These are phyloP conservation scores for Camponotus fellah DNA, from an alignment of 2,888 invertebrate species.

Conservation along the genomic window DNA sequence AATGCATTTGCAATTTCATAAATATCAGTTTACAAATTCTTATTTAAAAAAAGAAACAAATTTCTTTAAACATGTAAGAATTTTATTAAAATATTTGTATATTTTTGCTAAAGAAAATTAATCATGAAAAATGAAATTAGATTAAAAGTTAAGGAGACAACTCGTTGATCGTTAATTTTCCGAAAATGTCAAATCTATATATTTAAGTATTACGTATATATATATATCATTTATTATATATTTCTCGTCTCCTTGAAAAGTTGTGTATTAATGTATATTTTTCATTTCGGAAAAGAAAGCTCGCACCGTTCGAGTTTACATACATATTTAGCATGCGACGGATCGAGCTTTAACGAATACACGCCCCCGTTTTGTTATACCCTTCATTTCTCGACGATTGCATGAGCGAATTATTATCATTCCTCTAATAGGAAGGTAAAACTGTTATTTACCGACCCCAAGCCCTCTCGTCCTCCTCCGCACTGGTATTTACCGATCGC, in stretches of 20 bases:
- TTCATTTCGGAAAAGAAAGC: not conserved
- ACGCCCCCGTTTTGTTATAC: constrained; percentile 21
- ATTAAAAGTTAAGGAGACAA: not conserved
- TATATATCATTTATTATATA: not conserved
- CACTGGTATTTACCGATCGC: constrained; percentile 68
- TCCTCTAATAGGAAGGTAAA: constrained; percentile 19
- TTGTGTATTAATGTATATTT: not conserved
- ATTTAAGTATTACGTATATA: not conserved
- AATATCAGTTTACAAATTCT: not conserved
- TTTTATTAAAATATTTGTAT: not conserved
- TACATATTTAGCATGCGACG: not conserved
- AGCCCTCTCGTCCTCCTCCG: not conserved
- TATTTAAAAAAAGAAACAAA: not conserved
- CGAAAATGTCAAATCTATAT: not conserved
- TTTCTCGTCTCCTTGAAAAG: not conserved
- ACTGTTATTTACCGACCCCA: constrained; percentile 15
- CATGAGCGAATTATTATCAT: constrained; percentile 41
- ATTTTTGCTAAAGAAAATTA: not conserved
- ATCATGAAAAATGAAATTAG: not conserved
- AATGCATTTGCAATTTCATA: not conserved
- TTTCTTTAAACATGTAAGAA: not conserved
- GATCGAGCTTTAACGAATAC: constrained; percentile 6
- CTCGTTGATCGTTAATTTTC: not conserved
- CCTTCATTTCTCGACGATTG: constrained; percentile 28
- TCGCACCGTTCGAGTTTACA: not conserved